These are phyloP conservation scores for Xyrauchen texanus DNA, from an alignment of 2,113 vertebrate genomes.

Conservation along the genomic window DNA sequence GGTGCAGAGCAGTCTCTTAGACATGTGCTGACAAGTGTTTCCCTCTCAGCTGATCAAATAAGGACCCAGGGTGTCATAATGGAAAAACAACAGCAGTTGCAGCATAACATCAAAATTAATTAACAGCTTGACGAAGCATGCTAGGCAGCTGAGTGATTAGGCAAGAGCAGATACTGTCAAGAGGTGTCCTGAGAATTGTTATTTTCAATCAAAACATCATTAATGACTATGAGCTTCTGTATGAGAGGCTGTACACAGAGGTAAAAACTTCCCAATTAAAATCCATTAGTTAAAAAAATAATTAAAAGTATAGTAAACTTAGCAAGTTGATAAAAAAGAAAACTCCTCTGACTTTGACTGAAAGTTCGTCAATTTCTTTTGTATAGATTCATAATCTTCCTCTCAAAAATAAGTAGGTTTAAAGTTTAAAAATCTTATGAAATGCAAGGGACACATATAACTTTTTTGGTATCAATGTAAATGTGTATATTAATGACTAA, in stretches of 20 bases:
- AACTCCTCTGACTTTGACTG: too few relatives aligned
- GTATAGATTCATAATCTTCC: too few relatives aligned
- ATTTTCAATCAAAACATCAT: conserved; percentile 47
- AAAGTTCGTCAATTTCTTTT: too few relatives aligned
- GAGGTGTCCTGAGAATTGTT: conserved; percentile 19
- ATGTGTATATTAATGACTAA: too few relatives aligned
- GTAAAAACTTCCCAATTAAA: not conserved
- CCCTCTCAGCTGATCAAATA: conserved; percentile 57
- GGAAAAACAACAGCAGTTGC: not conserved
- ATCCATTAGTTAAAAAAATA: not conserved
- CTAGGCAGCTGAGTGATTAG: conserved; percentile 4
- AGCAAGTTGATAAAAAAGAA: too few relatives aligned
- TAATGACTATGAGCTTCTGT: conserved; percentile 27
- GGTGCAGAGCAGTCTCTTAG: conserved; percentile 46
- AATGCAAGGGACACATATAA: too few relatives aligned
- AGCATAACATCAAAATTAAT: conserved; percentile 35
- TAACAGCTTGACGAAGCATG: conserved; percentile 13
- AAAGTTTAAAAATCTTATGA: too few relatives aligned
- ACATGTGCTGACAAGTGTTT: conserved; percentile 72
- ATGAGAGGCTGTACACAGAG: not conserved
- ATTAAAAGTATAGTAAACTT: too few relatives aligned
- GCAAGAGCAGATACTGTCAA: not conserved
- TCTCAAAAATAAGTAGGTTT: too few relatives aligned
- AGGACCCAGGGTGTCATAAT: conserved; percentile 49
- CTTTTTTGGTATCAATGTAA: too few relatives aligned